These are phyloP conservation scores for Drosophila burlai DNA, from an alignment of 1,140 invertebrate species.

Conservation along the genomic window DNA sequence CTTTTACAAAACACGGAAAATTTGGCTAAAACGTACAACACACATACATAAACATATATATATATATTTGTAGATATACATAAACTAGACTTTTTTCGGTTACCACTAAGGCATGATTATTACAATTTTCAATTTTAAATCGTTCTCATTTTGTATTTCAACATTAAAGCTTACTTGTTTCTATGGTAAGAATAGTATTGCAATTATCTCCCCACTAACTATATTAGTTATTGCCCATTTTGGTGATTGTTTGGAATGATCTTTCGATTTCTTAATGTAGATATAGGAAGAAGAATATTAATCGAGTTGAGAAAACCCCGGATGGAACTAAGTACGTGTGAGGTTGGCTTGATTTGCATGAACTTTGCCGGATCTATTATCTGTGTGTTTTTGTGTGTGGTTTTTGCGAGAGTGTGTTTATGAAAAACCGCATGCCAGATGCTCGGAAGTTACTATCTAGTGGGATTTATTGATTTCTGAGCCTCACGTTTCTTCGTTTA, in stretches of 20 bases:
- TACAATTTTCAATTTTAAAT: conserved; percentile 63
- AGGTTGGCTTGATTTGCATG: conserved; percentile 72
- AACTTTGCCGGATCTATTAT: conserved; percentile 60
- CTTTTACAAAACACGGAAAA: conserved; percentile 79
- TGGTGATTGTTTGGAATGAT: conserved; percentile 69
- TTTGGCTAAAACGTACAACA: conserved; percentile 80
- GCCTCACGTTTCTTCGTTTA: conserved; percentile 28
- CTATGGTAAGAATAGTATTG: conserved; percentile 59
- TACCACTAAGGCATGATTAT: conserved; percentile 66
- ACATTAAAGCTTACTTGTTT: conserved; percentile 72
- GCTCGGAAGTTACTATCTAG: conserved; percentile 38
- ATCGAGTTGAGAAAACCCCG: conserved; percentile 29
- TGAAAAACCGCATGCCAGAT: conserved; percentile 48
- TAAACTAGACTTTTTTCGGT: conserved; percentile 66
- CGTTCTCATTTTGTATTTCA: conserved; percentile 27
- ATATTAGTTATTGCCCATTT: conserved; percentile 70
- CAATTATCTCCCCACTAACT: conserved; percentile 55
- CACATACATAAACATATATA: conserved; percentile 73
- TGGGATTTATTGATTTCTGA: conserved; percentile 43
- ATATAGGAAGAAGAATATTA: conserved; percentile 47
- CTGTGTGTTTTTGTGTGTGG: conserved; percentile 18
- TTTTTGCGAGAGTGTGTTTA: conserved; percentile 25
- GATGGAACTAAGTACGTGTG: conserved; percentile 45
- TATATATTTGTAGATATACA: conserved; percentile 59
- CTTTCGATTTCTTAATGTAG: conserved; percentile 33